Evolutionary conservation across 2,888 invertebrate species (phyloP), one percentile per base, ranked within the genome.

Genomic region (Melanostoma scalare): DNA sequence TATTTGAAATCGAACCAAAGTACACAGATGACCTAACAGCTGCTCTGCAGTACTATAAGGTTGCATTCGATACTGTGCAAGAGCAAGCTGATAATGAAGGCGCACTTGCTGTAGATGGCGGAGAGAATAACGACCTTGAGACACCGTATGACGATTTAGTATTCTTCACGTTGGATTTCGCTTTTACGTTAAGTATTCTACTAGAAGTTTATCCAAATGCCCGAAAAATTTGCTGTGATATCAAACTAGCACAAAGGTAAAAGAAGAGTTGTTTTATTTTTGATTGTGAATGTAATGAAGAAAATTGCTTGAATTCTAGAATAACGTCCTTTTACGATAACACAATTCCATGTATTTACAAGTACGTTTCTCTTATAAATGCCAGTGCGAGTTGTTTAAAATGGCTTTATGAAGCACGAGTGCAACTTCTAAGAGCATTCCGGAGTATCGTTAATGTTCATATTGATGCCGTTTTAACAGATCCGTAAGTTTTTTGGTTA

Each of bases 321-420:
- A 92, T 97, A 90, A 94, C 95, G 85, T 93, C 93, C 84, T 93
- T 96, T 85, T 97, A 97, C 90, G 96, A 96, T 86, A 93, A 93
- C 86, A 94, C 95, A 4, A 93, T 96, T 86, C 94, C 95, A 9
- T 92, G 93, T 86, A 89, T 97, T 76, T 95, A 95, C 88, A 94
- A 94, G 87, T 93, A 93, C 82, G 89, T 96, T 33, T 92, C 92
- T 60, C 90, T 85, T 2, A 88, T 90, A 2, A 89, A 91, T 84
- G 80, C 87, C 0, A 68, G 86, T 2, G 89, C 91, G 0, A 85
- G 75, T n/a, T 89, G 90, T 50, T 84, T 91, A 33, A 67, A 71
- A 2, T 89, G 89, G 89, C 60, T 91, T 0, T 91, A 91, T 77
- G 88, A 89, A 79, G 88, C 89, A 0, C 88, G 91, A 38, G 86